These are phyloP conservation scores for Rostratula benghalensis DNA, from an alignment of 2,113 vertebrate genomes.

Conservation along the genomic window DNA sequence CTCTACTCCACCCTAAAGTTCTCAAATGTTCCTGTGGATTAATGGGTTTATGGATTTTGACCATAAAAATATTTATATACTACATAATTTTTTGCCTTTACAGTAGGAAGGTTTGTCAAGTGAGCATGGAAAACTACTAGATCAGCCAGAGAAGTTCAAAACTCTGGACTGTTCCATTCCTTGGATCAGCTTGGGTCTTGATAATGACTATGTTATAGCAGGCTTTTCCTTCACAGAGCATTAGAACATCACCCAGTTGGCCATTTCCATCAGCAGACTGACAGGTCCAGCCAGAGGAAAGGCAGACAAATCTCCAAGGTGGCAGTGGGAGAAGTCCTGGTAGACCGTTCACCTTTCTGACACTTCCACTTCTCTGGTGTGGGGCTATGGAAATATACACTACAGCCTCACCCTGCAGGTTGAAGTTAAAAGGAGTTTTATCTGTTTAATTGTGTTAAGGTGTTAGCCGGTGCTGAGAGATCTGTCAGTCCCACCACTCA, in stretches of 20 bases:
- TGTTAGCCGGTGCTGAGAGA: not conserved
- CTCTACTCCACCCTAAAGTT: not conserved
- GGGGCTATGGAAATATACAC: accelerated
- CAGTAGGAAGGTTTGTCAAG: not conserved
- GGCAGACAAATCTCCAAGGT: not conserved
- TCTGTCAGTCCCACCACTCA: not conserved
- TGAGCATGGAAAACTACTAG: not conserved
- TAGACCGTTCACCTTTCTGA: not conserved
- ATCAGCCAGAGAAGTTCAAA: not conserved
- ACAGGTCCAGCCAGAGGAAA: not conserved
- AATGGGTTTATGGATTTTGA: not conserved
- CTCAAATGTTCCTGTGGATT: not conserved
- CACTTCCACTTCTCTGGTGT: not conserved
- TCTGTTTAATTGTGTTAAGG: not conserved
- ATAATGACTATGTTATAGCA: not conserved
- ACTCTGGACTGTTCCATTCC: not conserved
- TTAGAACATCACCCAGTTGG: not conserved
- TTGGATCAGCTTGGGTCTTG: not conserved
- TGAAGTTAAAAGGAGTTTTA: not conserved
- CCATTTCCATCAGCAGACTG: not conserved
- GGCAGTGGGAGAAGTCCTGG: not conserved
- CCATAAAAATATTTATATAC: not conserved
- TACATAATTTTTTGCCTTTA: not conserved
- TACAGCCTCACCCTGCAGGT: not conserved
- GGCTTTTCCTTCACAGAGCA: not conserved